Evolutionary conservation across 2,888 invertebrate genomes (phyloP).

Genomic region (Orthosia gothica): DNA sequence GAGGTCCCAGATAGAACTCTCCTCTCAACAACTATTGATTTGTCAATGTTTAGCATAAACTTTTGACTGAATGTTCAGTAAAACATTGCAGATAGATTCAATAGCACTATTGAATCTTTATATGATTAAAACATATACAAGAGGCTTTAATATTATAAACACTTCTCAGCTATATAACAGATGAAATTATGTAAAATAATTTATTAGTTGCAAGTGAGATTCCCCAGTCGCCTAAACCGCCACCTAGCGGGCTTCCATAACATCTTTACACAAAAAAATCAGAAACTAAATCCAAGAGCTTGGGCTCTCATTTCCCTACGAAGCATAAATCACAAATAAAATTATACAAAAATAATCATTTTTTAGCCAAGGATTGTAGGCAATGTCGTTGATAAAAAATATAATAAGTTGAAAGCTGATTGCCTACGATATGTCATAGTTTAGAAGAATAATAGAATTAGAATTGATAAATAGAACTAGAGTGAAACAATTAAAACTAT

Average conservation of each 20-base stretch:
- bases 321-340: constrained; percentile 64
- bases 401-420: constrained; percentile 23
- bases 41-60: too few species aligned
- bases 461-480: constrained; percentile 20
- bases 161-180: too few species aligned
- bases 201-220: too few species aligned
- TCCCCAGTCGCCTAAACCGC: constrained; percentile 41
- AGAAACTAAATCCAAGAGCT: constrained; percentile 57
- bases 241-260: constrained; percentile 49
- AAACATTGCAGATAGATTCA: too few species aligned
- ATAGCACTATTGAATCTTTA: too few species aligned
- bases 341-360: constrained; percentile 67
- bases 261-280: constrained; percentile 58
- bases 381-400: constrained; percentile 61
- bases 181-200: neutral
- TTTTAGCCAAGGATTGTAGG: constrained; percentile 60
- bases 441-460: neutral
- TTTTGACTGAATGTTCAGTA: too few species aligned
- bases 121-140: too few species aligned
- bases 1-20: too few species aligned
- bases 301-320: constrained; percentile 53
- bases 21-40: too few species aligned
- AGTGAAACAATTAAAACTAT: constrained; percentile 32
- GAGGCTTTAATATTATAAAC: too few species aligned
- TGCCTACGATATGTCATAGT: constrained; percentile 31